Percentiles rank a stretch among this genome's conserved stretches.
phyloP scores from a whole-genome alignment of 2,888 invertebrate species.

The Protodeltote pygarga region DNA sequence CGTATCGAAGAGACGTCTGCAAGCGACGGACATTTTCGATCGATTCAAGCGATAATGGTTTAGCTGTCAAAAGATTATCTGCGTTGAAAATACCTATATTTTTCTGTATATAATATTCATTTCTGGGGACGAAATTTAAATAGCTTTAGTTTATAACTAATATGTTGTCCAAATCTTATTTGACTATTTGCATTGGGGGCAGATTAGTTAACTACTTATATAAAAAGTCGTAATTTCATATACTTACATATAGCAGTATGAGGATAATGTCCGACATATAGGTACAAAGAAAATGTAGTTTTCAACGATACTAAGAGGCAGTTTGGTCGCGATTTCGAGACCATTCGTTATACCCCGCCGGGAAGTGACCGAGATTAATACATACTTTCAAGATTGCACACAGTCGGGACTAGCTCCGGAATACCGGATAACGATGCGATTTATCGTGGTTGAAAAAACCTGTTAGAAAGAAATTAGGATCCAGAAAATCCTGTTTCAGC shows the following conservation, averaged over 20 bases:
- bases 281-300: constrained; percentile 50
- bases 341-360: constrained; percentile 63
- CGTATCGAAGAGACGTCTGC: constrained; percentile 7
- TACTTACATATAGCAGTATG: background rate
- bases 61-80: constrained; percentile 10
- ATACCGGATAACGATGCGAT: constrained; percentile 30
- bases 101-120: background rate
- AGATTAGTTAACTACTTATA: no score
- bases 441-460: constrained; percentile 8
- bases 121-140: no score
- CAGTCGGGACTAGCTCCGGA: constrained; percentile 17
- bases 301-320: constrained; percentile 54
- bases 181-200: no score
- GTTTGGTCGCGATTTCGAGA: constrained; percentile 54
- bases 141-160: no score
- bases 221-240: no score
- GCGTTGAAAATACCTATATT: no score
- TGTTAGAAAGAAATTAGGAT: background rate
- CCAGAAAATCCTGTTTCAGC: background rate
- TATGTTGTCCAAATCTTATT: no score
- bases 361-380: constrained; percentile 60
- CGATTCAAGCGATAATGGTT: constrained; percentile 18
- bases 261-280: constrained; percentile 35
- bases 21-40: background rate
- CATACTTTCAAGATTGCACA: constrained; percentile 41